Base-by-base conservation (phyloP, 2,888 invertebrate species). In the Thelaira solivaga region DNA sequence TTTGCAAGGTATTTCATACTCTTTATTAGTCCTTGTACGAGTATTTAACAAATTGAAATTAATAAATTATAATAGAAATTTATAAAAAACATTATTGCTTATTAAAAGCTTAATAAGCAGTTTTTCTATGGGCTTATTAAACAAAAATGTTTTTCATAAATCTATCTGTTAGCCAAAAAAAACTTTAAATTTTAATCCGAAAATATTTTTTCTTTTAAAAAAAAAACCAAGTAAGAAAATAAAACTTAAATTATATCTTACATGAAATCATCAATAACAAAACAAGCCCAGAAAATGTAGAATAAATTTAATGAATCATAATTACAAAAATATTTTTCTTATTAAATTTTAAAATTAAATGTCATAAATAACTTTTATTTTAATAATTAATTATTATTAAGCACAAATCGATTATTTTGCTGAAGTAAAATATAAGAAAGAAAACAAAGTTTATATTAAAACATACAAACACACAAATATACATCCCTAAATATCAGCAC, bases 401-500 rank as follows among this genome's bases (percentile, higher is more conserved):
- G 51, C 36, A 43, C 34, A 47, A 62, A 68, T 53, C 68, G 49
- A 57, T 55, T 55, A 45, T 24, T 26, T 45, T 20, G 62, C 2
- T 43, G 26, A 31, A 65, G 62, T 31, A 20, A 36, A 26, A 7
- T 41, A 61, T 4, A 29, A 26, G 6, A 49, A 36, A 36, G 16
- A 55, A 67, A 55, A 67, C 16, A 68, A 57, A 64, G 68, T 39
- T 61, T 47, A 57, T 55, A 36, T 68, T 8, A n/a, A 34, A 64
- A 64, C 10, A 3, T 26, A 26, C 4, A 26, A 5, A 5, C 26
- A 26, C 0, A 36, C 34, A 24, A 39, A 43, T 16, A 7, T n/a
- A 43, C 49, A 78, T 78, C 78, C 78, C 47, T 65, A 71, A 74
- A 78, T 74, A 78, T 78, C 78, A 78, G 65, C 78, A 53, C 78